These are phyloP conservation scores for Axis porcinus DNA, from an alignment of 2,113 vertebrate species.

Conservation along the genomic window DNA sequence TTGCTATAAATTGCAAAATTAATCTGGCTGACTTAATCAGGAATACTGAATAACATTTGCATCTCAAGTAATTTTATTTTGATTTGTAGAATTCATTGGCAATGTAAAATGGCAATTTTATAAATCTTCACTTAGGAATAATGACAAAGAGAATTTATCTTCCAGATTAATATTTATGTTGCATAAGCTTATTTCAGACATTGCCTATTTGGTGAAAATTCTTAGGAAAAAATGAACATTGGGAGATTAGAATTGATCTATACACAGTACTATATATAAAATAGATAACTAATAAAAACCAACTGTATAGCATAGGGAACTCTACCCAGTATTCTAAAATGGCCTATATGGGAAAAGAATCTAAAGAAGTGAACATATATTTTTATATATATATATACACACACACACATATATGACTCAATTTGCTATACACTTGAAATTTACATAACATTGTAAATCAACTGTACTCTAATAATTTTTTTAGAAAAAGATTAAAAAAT, in stretches of 20 bases:
- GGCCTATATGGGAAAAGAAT: background rate
- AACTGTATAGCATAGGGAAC: background rate
- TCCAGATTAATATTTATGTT: background rate
- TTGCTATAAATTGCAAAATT: constrained; percentile 67
- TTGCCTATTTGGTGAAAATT: background rate
- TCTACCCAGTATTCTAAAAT: background rate
- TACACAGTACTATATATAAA: background rate
- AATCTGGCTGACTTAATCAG: constrained; percentile 59
- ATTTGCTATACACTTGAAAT: background rate
- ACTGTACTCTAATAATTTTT: background rate
- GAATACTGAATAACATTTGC: constrained; percentile 53
- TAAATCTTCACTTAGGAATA: constrained; percentile 24
- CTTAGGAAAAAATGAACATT: background rate
- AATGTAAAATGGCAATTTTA: constrained; percentile 52
- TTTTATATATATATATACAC: too few relatives aligned
- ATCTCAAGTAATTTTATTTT: constrained; percentile 62
- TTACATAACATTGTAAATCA: background rate
- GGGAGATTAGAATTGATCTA: background rate
- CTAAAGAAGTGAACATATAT: background rate
- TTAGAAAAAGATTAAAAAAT: background rate
- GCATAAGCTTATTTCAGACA: background rate
- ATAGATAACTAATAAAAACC: background rate
- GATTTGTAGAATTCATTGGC: constrained; percentile 45
- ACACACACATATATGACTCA: background rate
- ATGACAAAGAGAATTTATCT: background rate